phyloP scores from a whole-genome alignment of 2,888 invertebrate species.

The Cheilosia pagana region DNA sequence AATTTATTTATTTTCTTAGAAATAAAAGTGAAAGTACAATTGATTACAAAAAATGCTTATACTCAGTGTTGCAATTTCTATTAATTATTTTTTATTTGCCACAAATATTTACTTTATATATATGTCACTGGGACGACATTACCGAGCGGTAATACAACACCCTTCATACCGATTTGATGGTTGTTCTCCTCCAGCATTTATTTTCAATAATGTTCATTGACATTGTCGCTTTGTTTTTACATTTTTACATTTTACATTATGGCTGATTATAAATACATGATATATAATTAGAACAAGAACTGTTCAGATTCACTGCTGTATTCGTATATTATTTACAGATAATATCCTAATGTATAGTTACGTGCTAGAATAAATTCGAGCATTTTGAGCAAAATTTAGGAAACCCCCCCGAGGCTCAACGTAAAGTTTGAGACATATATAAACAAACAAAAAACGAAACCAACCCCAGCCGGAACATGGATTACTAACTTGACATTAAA shows the following conservation, averaged over 20 bases:
- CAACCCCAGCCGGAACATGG: conserved; percentile 20
- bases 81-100: conserved; percentile 16
- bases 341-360: background rate
- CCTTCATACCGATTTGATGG: conserved; percentile 28
- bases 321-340: conserved; percentile 58
- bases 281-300: conserved; percentile 32
- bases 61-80: conserved; percentile 40
- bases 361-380: conserved; percentile 47
- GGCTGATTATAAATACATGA: conserved; percentile 66
- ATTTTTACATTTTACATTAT: conserved; percentile 49
- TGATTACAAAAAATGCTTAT: conserved; percentile 42
- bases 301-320: background rate
- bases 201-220: background rate
- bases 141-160: conserved; percentile 33
- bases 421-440: conserved; percentile 55
- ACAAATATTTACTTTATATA: conserved; percentile 25
- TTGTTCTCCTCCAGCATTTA: background rate
- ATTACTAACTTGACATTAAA: conserved; percentile 28
- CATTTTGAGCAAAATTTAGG: conserved; percentile 68
- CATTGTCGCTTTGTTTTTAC: background rate
- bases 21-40: conserved; percentile 51
- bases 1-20: conserved; percentile 72
- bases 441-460: conserved; percentile 19
- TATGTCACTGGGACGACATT: conserved; percentile 19
- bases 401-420: conserved; percentile 36